Percentiles rank a stretch among this genome's conserved stretches.
Evolutionary conservation across 2,113 vertebrate species (phyloP).

Genomic region (Labrus mixtus): DNA sequence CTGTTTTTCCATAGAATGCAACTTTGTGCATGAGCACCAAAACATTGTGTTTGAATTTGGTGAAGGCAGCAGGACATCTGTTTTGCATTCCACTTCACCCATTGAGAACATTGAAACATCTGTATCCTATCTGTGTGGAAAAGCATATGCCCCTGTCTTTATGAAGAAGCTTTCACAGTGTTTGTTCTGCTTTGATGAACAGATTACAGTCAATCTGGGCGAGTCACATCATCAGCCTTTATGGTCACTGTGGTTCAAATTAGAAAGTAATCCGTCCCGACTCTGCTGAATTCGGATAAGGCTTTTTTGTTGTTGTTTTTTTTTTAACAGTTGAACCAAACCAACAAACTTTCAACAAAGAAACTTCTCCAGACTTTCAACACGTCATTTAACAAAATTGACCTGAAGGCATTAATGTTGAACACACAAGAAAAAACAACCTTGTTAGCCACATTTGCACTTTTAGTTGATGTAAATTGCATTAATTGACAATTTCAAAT

Average conservation of each 20-base stretch:
- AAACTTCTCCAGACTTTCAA: not conserved
- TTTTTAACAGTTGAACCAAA: not conserved
- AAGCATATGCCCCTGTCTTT: not conserved
- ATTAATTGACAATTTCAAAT: no score
- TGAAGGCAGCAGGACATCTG: slow-evolving; percentile 21
- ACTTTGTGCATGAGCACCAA: slow-evolving; percentile 15
- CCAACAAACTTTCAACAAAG: not conserved
- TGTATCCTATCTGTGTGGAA: slow-evolving; percentile 23
- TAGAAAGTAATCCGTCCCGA: not conserved
- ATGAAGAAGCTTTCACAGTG: not conserved
- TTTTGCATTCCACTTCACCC: slow-evolving; percentile 7
- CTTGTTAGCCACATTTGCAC: no score
- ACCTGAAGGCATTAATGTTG: no score
- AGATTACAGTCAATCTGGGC: not conserved
- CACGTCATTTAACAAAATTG: not conserved
- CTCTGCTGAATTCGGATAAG: not conserved
- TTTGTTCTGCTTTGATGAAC: not conserved
- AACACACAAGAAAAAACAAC: no score
- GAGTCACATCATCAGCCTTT: not conserved
- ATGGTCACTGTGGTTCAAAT: not conserved
- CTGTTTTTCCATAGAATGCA: no score
- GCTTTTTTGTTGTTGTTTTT: no score
- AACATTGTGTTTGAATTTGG: slow-evolving; percentile 12
- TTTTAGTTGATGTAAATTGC: no score
- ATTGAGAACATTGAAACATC: slow-evolving; percentile 36